These are phyloP conservation scores for Drosophila athabasca DNA, from an alignment of 1,140 invertebrate genomes.

Conservation along the genomic window DNA sequence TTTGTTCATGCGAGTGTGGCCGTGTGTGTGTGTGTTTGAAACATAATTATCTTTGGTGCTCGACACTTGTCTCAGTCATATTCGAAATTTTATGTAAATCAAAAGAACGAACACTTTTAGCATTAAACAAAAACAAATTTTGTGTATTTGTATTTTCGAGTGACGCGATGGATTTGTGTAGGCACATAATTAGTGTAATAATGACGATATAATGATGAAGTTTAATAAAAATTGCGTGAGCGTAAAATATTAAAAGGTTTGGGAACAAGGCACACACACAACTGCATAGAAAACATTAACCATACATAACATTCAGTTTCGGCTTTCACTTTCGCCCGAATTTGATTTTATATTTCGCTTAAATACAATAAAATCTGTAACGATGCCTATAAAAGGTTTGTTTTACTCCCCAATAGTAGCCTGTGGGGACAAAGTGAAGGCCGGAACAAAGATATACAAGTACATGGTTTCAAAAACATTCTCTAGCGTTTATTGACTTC, in stretches of 20 bases:
- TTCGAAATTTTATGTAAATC: conserved; percentile 79
- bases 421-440: conserved; percentile 35
- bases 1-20: no score
- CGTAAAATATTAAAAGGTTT: conserved; percentile 55
- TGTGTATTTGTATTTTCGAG: conserved; percentile 55
- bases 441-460: conserved; percentile 15
- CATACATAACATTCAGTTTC: conserved; percentile 27
- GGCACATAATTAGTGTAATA: conserved; percentile 79
- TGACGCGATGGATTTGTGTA: conserved; percentile 68
- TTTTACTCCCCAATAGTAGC: conserved; percentile 24
- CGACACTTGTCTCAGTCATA: conserved; percentile 66
- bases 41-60: conserved; percentile 59
- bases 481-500: conserved; percentile 80
- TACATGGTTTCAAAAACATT: conserved; percentile 64
- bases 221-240: conserved; percentile 75
- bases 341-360: conserved; percentile 17
- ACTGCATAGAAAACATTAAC: conserved; percentile 15
- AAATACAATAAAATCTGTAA: conserved; percentile 38
- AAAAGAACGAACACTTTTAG: conserved; percentile 65
- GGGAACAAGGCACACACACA: conserved; percentile 45
- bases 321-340: conserved; percentile 36
- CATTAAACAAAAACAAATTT: conserved; percentile 52
- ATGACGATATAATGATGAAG: conserved; percentile 51
- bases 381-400: conserved; percentile 28
- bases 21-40: neutral